These are phyloP conservation scores for Acleris sparsana DNA, from an alignment of 2,888 invertebrate species.

Conservation along the genomic window DNA sequence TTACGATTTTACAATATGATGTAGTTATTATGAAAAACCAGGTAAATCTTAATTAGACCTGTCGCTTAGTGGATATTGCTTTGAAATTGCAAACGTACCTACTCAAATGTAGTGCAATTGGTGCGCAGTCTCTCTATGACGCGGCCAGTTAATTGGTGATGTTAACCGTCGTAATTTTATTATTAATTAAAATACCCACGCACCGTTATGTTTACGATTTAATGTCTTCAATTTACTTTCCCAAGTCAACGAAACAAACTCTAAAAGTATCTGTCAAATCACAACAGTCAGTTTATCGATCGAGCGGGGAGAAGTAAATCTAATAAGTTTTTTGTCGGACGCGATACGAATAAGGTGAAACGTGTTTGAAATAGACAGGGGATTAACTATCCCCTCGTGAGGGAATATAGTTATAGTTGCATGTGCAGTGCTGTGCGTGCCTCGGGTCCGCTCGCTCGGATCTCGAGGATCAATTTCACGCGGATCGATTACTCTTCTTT, in stretches of 20 bases:
- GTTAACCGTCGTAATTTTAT: no score
- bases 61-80: no score
- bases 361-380: slow-evolving; percentile 83
- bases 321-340: slow-evolving; percentile 80
- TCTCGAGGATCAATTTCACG: slow-evolving; percentile 71
- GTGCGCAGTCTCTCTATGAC: no score
- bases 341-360: slow-evolving; percentile 81
- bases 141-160: no score
- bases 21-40: no score
- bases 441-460: slow-evolving; percentile 58
- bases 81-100: no score
- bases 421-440: slow-evolving; percentile 58
- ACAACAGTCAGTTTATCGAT: slow-evolving; percentile 69
- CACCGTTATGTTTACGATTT: no score
- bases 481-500: slow-evolving; percentile 73
- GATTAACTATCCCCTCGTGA: slow-evolving; percentile 78
- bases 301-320: slow-evolving; percentile 67
- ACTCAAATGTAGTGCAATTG: no score
- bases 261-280: slow-evolving; percentile 63
- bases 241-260: neutral
- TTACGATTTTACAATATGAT: no score
- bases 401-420: slow-evolving; percentile 45
- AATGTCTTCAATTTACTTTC: neutral
- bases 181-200: no score
- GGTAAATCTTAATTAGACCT: no score